Base-by-base conservation (phyloP, 2,888 invertebrate species). In the Polymixis flavicincta region DNA sequence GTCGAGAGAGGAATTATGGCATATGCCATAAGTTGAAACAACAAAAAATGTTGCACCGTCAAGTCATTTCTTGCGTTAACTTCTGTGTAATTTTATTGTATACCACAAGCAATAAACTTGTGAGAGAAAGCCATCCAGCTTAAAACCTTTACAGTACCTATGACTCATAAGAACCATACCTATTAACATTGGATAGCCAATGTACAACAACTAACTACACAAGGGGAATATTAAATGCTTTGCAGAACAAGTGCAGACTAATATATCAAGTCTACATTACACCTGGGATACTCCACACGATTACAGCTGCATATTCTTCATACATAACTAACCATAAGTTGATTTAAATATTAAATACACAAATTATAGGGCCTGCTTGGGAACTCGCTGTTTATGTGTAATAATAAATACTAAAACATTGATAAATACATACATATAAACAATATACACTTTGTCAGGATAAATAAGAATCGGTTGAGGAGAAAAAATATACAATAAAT, bases 291-390 rank as follows among this genome's bases (percentile, higher is more conserved):
- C 45, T 48, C 22, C 19, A 50, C 7, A 65, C 22, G 37, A 32
- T 48, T 74, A 55, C 48, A 48, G 22, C 70, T 70, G 54, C 32
- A 42, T 42, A 54, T 68, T 60, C 25, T 19, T 14, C 45, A 61
- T 48, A 48, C 11, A 61, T 55, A 70, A 25, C 42, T 61, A 45
- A 42, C 61, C 48, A 32, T 19, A 6, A 45, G 28, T 52, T 52
- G 14, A 13, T 63, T 42, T 17, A 63, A 78, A 55, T 70, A 61
- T 32, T 32, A 32, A 32, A 32, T 32, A 32, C 32, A 32, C 32
- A 32, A 32, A 32, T 2, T 32, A 32, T 3, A 32, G 32, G 4
- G 32, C 32, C 32, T 32, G 32, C 32, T 32, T 32, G 4, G 32
- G 32, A 3, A 32, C 32, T 32, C 32, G 32, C 32, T 32, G 32